A percentile compares a stretch with the other conserved stretches of the same genome.
These are phyloP conservation scores for Aradus depressus DNA, from an alignment of 2,888 invertebrate species.

Conservation along the genomic window DNA sequence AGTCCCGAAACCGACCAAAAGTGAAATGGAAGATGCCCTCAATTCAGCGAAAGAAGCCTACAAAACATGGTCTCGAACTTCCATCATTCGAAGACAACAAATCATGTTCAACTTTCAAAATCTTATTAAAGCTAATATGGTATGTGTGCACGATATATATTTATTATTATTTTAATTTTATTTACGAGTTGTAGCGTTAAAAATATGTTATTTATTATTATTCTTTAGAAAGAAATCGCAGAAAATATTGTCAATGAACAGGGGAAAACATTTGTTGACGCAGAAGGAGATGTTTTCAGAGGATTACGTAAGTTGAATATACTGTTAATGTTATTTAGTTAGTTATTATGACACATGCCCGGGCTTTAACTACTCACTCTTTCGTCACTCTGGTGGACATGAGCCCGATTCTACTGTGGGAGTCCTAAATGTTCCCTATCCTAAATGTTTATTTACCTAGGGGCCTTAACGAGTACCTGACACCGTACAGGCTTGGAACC, in stretches of 20 bases:
- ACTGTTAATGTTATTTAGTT: background rate
- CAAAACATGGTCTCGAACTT: constrained; percentile 78
- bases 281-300: constrained; percentile 94
- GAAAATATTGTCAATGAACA: constrained; percentile 89
- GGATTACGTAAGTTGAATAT: constrained; percentile 73
- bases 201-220: background rate
- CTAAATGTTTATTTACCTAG: too few species aligned
- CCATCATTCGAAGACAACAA: constrained; percentile 85
- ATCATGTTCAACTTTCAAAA: constrained; percentile 71
- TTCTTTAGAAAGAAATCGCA: constrained; percentile 59
- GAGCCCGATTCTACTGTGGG: too few species aligned
- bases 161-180: constrained; percentile 3
- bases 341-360: background rate
- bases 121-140: constrained; percentile 74
- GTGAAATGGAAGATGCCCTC: constrained; percentile 83
- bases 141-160: constrained; percentile 29
- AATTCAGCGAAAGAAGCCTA: constrained; percentile 67
- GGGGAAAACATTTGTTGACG: constrained; percentile 93
- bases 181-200: background rate
- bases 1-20: constrained; percentile 80
- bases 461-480: too few species aligned
- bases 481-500: too few species aligned
- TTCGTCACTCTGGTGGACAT: too few species aligned
- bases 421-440: too few species aligned
- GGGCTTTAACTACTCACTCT: too few species aligned